Percentiles rank a stretch among this genome's conserved stretches.
These are phyloP conservation scores for Diploscapter pachys DNA, from an alignment of 1,140 invertebrate species.

Conservation along the genomic window DNA sequence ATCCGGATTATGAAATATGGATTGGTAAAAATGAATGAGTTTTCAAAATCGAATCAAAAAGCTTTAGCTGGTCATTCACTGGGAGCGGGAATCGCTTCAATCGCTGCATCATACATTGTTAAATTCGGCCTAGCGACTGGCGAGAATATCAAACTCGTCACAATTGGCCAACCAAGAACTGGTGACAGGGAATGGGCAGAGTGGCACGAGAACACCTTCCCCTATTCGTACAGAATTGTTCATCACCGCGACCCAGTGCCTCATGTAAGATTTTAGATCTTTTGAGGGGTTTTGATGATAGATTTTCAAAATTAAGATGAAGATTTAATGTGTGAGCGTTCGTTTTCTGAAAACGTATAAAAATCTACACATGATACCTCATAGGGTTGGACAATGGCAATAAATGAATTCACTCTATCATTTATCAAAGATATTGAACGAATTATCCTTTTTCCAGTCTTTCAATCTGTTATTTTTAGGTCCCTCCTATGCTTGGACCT, in stretches of 20 bases:
- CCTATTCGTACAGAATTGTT: constrained; percentile 31
- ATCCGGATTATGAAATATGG: constrained; percentile 40
- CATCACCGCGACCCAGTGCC: constrained; percentile 33
- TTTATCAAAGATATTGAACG: too few species aligned
- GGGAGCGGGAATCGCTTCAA: constrained; percentile 33
- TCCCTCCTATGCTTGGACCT: neutral
- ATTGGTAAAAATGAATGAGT: neutral
- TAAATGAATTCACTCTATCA: too few species aligned
- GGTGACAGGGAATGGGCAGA: constrained; percentile 34
- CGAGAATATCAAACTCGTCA: constrained; percentile 34
- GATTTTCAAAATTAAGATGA: too few species aligned
- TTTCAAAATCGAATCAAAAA: neutral
- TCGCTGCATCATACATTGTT: constrained; percentile 28
- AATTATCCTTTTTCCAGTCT: too few species aligned
- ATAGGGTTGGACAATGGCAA: too few species aligned
- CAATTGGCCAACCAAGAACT: constrained; percentile 37
- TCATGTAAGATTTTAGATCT: constrained; percentile 4
- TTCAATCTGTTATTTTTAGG: neutral
- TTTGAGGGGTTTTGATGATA: too few species aligned
- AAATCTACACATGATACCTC: too few species aligned
- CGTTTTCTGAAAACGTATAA: too few species aligned
- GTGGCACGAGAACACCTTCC: constrained; percentile 33
- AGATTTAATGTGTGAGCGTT: too few species aligned
- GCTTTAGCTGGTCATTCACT: constrained; percentile 30
- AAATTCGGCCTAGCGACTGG: constrained; percentile 23